Evolutionary conservation across 2,888 invertebrate species (phyloP).

Genomic region (Cephus runcator): DNA sequence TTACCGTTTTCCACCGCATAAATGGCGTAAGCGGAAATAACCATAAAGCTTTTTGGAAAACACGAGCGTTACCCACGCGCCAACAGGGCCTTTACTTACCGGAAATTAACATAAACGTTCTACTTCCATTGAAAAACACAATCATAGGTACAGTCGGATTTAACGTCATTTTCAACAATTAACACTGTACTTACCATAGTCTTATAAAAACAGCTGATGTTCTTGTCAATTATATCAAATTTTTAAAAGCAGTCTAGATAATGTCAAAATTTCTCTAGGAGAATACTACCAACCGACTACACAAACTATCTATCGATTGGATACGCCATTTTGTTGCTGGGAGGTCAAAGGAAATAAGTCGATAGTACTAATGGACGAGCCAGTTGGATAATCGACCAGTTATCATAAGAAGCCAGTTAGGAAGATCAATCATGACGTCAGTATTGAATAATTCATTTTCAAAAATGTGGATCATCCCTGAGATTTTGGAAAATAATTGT

Average conservation of each 20-base stretch:
- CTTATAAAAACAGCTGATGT: background rate
- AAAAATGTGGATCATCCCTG: background rate
- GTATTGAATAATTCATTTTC: background rate
- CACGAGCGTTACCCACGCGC: conserved; percentile 8
- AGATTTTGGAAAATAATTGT: background rate
- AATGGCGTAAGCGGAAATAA: conserved; percentile 19
- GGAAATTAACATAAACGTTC: conserved; percentile 31
- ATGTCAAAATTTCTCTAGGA: background rate
- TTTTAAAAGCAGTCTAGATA: background rate
- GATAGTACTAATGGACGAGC: background rate
- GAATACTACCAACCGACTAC: background rate
- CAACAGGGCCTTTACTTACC: conserved; percentile 23
- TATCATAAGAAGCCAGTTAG: background rate
- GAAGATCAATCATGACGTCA: background rate
- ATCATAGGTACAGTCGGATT: background rate
- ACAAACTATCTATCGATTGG: background rate
- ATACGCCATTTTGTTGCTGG: background rate
- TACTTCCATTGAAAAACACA: background rate
- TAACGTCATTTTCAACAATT: background rate
- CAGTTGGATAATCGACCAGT: background rate
- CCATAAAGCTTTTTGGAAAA: conserved; percentile 30
- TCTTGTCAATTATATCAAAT: too few relatives aligned
- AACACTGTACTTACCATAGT: background rate
- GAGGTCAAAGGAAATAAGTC: background rate
- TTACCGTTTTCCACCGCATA: conserved; percentile 25